Percentiles rank a stretch among this genome's conserved stretches.
phyloP scores from a whole-genome alignment of 1,140 invertebrate species.

The Caenorhabditis remanei region DNA sequence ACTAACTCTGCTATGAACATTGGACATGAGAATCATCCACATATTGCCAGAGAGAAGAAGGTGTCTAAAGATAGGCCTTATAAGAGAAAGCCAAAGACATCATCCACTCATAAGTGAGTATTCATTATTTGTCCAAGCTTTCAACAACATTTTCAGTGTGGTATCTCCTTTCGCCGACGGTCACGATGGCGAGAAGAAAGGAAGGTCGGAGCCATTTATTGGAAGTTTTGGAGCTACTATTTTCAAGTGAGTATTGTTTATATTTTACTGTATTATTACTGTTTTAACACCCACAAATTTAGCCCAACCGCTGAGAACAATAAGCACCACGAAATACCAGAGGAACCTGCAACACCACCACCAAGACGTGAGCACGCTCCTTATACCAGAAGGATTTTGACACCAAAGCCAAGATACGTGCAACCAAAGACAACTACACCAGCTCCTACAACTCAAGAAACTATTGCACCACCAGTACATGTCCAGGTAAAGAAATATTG shows the following conservation, averaged over 20 bases:
- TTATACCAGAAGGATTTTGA: slow-evolving; percentile 30
- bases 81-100: slow-evolving; percentile 30
- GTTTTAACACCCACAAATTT: not conserved
- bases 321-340: not conserved
- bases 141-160: slow-evolving; percentile 8
- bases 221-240: slow-evolving; percentile 61
- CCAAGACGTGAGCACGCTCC: not conserved
- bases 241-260: slow-evolving; percentile 7
- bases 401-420: slow-evolving; percentile 4
- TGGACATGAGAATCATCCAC: slow-evolving; percentile 18
- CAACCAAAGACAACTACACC: not conserved
- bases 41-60: not conserved
- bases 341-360: not conserved
- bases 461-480: not conserved
- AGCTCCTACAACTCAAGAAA: not conserved
- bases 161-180: slow-evolving; percentile 4
- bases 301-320: slow-evolving; percentile 30
- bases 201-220: slow-evolving; percentile 1
- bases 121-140: not conserved
- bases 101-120: slow-evolving; percentile 16
- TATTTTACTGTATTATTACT: too few species aligned
- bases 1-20: slow-evolving; percentile 17
- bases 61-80: slow-evolving; percentile 34
- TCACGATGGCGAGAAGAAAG: slow-evolving; percentile 30
- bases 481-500: not conserved